Evolutionary conservation across 2,888 invertebrate genomes (phyloP).

Genomic region (Hartigia nigra): DNA sequence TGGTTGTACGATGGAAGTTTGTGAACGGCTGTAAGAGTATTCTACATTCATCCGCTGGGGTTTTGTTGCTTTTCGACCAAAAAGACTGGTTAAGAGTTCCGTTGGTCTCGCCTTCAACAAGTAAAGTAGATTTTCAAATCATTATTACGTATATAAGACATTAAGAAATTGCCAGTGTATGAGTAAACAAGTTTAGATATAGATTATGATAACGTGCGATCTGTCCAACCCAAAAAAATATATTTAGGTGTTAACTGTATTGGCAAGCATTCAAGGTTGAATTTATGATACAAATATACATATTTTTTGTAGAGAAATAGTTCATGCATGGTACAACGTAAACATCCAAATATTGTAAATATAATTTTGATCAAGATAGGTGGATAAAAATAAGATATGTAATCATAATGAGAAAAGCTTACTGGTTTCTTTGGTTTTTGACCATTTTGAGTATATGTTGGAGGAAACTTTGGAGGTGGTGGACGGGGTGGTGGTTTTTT

Average conservation of each 20-base stretch:
- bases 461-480: conserved; percentile 73
- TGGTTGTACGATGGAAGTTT: conserved; percentile 21
- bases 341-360: neutral
- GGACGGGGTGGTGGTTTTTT: conserved; percentile 80
- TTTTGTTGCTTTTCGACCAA: conserved; percentile 43
- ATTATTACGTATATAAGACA: neutral
- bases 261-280: neutral
- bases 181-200: neutral
- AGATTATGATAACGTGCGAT: neutral
- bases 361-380: neutral
- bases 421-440: conserved; percentile 56
- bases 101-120: conserved; percentile 53
- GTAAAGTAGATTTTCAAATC: neutral
- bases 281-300: neutral
- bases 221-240: neutral
- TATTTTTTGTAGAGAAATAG: neutral
- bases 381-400: neutral
- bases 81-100: conserved; percentile 57
- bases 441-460: conserved; percentile 45
- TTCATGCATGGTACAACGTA: neutral
- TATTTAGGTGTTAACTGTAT: neutral
- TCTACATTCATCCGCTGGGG: conserved; percentile 18
- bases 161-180: neutral
- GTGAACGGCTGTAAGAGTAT: conserved; percentile 19
- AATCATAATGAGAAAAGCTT: conserved; percentile 20